phyloP scores from a whole-genome alignment of 2,797 vertebrate genomes.

The Hypotaenidia philippensis region DNA sequence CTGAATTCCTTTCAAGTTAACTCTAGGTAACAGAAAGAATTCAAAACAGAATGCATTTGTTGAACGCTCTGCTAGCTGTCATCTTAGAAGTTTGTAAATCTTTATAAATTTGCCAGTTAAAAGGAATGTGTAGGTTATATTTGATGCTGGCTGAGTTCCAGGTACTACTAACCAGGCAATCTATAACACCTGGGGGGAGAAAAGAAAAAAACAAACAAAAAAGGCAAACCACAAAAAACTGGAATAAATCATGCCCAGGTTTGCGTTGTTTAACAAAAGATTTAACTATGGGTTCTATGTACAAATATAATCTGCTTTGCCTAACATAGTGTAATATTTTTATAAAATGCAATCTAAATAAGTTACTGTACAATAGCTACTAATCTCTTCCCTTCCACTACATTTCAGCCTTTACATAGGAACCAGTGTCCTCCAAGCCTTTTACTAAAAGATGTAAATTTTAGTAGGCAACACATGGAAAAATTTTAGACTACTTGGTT shows the following conservation, averaged over 20 bases:
- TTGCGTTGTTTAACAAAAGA: background rate
- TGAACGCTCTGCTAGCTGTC: slow-evolving; percentile 7
- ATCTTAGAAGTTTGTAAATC: background rate
- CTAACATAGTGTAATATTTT: background rate
- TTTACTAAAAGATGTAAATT: background rate
- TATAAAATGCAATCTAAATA: background rate
- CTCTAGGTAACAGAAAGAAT: background rate
- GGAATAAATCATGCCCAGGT: background rate
- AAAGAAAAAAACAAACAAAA: background rate
- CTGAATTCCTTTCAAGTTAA: slow-evolving; percentile 14
- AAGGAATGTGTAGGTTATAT: background rate
- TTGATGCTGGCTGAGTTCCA: background rate
- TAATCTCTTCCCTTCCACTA: background rate
- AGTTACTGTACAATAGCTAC: slow-evolving; percentile 6
- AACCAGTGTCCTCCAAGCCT: background rate
- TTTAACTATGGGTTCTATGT: background rate
- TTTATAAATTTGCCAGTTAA: slow-evolving; percentile 1
- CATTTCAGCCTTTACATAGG: slow-evolving; percentile 3
- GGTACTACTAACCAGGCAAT: background rate
- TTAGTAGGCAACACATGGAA: background rate
- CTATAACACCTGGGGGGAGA: background rate
- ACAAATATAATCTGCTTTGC: background rate
- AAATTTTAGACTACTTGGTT: background rate
- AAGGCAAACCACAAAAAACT: background rate
- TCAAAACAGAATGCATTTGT: slow-evolving; percentile 13